Evolutionary conservation across 1,140 invertebrate species (phyloP).

Genomic region (Drosophila pseudoananassae): DNA sequence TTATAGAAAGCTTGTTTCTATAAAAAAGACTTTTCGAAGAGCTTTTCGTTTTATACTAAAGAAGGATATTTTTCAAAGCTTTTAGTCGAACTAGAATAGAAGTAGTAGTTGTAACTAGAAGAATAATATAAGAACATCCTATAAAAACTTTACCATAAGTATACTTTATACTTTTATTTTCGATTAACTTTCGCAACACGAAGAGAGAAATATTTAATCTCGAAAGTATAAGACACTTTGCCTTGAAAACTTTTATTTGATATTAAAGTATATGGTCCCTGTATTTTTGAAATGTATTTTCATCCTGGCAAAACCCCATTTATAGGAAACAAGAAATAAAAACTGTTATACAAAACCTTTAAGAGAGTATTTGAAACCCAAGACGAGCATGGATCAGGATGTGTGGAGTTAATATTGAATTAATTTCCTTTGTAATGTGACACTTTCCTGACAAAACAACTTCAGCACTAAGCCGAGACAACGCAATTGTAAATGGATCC

Average conservation of each 20-base stretch:
- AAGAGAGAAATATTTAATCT: not conserved
- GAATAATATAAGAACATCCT: not conserved
- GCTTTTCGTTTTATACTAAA: not conserved
- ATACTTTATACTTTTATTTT: not conserved
- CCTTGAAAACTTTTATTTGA: not conserved
- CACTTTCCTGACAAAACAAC: not conserved
- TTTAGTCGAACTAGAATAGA: not conserved
- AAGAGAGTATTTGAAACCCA: not conserved
- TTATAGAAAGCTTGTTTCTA: not conserved
- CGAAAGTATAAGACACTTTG: not conserved
- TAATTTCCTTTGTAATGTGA: slow-evolving; percentile 4
- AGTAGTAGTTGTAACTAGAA: not conserved
- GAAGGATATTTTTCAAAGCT: not conserved
- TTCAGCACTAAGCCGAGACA: not conserved
- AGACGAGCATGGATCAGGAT: not conserved
- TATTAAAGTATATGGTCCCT: not conserved
- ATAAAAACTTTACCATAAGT: not conserved
- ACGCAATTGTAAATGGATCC: slow-evolving; percentile 18
- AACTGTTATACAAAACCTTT: slow-evolving; percentile 5
- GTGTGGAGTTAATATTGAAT: slow-evolving; percentile 2
- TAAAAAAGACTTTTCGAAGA: not conserved
- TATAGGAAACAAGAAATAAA: not conserved
- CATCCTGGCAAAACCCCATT: not conserved
- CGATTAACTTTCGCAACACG: not conserved
- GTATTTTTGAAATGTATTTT: not conserved